A percentile compares a stretch with the other conserved stretches of the same genome.
phyloP scores from a whole-genome alignment of 2,113 vertebrate species.

The Ceratotherium simum region DNA sequence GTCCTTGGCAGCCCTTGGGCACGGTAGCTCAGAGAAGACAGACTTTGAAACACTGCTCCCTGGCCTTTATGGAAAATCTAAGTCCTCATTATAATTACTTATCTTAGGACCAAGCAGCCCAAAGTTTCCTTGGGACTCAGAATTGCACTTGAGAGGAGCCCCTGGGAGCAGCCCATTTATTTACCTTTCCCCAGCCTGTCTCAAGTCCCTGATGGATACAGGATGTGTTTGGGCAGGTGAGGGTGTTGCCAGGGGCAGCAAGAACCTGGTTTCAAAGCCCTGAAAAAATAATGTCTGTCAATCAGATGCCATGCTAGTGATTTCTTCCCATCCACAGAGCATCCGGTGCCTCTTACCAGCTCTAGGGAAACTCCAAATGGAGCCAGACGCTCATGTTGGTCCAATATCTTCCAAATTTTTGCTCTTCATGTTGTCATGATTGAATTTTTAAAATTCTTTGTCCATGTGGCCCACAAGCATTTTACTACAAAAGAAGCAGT shows the following conservation, averaged over 20 bases:
- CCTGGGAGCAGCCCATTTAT: no score
- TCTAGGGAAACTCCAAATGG: neutral
- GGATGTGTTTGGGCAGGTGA: neutral
- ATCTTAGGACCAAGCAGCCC: neutral
- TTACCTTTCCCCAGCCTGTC: neutral
- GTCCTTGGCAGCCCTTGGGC: no score
- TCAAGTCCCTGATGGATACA: fast-evolving
- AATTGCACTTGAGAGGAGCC: neutral
- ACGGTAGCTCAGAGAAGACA: neutral
- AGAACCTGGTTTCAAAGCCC: neutral
- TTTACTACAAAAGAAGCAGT: neutral
- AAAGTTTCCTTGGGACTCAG: neutral
- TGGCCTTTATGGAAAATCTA: neutral
- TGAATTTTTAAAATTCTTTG: neutral
- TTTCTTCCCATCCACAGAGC: neutral
- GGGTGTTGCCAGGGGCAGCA: neutral
- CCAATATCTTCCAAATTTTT: neutral
- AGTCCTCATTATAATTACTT: neutral
- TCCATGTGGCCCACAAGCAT: no score
- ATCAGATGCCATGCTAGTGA: neutral
- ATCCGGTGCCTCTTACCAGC: fast-evolving
- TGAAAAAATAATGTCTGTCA: neutral
- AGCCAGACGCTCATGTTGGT: neutral
- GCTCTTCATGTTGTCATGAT: neutral
- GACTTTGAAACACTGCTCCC: neutral